Base-by-base conservation (phyloP, 2,888 invertebrate species). In the Eupelmus urozonus region DNA sequence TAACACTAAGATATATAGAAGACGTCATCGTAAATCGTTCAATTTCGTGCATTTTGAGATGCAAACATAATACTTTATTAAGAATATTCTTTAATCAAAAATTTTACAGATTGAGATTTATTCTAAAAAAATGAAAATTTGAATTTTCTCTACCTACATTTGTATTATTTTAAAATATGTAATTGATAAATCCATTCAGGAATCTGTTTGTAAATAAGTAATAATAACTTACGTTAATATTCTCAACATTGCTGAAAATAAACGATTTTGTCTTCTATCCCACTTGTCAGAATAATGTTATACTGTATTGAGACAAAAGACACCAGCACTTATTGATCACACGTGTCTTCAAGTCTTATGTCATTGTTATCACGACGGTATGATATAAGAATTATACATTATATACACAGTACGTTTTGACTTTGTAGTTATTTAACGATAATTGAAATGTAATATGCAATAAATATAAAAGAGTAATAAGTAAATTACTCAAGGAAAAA, bases 401-500 rank as follows among this genome's bases (percentile, higher is more conserved):
- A 81, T 72, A 76, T 75, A 80, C 29, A 78, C 69, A 78, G 77
- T 75, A 82, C 67, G 77, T 80, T 81, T 80, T 74, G 76, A 80
- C 79, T 80, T 82, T 79, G 80, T 82, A 82, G 82, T 80, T 80
- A 79, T 71, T 77, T 81, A 79, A 82, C 70, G 65, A 83, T 83
- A 82, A 82, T 66, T 76, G 57, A 79, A 45, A 76, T 80, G 79
- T 80, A 80, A 49, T 80, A 79, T 85, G 85, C 84, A 85, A 85
- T 85, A 85, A 85, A 81, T 83, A 84, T 83, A 79, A 82, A 78
- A 78, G 84, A 84, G 83, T 84, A 83, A 86, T 84, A 83, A 85
- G 85, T 83, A 82, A 81, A 82, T 84, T 81, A 84, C 84, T 84
- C 83, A 81, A 83, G 13, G 62, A 42, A 55, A 45, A 45, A 45